A percentile compares a stretch with the other conserved stretches of the same genome.
These are phyloP conservation scores for Lepetodrilus schrolli DNA, from an alignment of 2,888 invertebrate genomes.

Conservation along the genomic window DNA sequence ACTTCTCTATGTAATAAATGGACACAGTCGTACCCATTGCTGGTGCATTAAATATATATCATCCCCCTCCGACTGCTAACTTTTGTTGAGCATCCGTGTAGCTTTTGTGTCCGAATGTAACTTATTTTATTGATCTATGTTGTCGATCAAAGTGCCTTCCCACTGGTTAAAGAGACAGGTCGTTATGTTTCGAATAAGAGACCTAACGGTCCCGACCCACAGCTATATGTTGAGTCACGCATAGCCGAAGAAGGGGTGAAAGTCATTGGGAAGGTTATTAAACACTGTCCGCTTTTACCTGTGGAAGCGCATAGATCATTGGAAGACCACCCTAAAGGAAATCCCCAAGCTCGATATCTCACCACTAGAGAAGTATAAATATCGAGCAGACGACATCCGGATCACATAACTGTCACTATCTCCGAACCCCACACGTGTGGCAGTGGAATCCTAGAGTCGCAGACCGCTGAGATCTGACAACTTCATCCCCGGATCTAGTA, in stretches of 20 bases:
- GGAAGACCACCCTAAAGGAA: not conserved
- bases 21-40: no score
- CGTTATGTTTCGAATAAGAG: constrained; percentile 9
- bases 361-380: not conserved
- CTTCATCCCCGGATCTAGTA: not conserved
- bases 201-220: not conserved
- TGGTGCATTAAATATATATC: not conserved
- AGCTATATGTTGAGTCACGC: not conserved
- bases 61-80: not conserved
- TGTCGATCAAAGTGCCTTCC: constrained; percentile 16
- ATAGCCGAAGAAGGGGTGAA: not conserved
- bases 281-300: not conserved
- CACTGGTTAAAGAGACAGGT: not conserved
- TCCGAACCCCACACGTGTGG: not conserved
- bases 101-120: not conserved
- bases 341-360: not conserved
- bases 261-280: constrained; percentile 6
- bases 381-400: constrained; percentile 13
- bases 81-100: constrained; percentile 1
- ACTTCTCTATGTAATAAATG: no score
- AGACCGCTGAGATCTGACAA: constrained; percentile 3
- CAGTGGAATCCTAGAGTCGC: constrained; percentile 17
- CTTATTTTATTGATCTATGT: constrained; percentile 9
- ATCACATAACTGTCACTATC: constrained; percentile 7
- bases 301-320: not conserved